These are phyloP conservation scores for Origma solitaria DNA, from an alignment of 2,113 vertebrate genomes.

Conservation along the genomic window DNA sequence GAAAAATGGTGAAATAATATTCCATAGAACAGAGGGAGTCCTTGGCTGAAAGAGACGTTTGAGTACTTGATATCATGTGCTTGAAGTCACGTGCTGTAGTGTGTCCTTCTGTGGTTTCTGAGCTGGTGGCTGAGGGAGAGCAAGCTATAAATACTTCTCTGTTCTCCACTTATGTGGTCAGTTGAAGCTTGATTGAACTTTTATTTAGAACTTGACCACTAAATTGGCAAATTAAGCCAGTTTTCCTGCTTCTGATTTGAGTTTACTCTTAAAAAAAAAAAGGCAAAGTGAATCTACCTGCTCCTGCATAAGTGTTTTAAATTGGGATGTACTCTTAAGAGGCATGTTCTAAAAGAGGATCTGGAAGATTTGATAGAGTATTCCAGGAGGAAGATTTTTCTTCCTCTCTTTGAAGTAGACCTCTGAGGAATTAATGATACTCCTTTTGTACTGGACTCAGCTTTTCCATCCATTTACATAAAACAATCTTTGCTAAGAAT, in stretches of 20 bases:
- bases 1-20: not conserved
- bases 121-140: not conserved
- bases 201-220: not conserved
- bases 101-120: slow-evolving; percentile 17
- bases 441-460: not conserved
- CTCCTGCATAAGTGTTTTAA: not conserved
- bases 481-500: not conserved
- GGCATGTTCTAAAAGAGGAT: not conserved
- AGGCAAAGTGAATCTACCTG: not conserved
- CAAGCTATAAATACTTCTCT: not conserved
- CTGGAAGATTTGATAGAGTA: not conserved
- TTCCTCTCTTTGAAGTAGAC: not conserved
- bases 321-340: not conserved
- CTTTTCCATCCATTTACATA: not conserved
- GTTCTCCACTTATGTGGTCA: not conserved
- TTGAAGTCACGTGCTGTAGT: not conserved
- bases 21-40: not conserved
- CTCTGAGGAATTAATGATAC: not conserved
- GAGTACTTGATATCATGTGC: not conserved
- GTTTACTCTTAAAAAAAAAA: not conserved
- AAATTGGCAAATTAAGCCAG: not conserved
- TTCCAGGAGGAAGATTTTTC: not conserved
- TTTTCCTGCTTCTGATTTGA: not conserved
- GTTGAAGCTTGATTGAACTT: not conserved
- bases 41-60: not conserved